Percentiles rank a stretch among this genome's conserved stretches.
These are phyloP conservation scores for Theocolax elegans DNA, from an alignment of 1,140 invertebrate genomes.

Conservation along the genomic window DNA sequence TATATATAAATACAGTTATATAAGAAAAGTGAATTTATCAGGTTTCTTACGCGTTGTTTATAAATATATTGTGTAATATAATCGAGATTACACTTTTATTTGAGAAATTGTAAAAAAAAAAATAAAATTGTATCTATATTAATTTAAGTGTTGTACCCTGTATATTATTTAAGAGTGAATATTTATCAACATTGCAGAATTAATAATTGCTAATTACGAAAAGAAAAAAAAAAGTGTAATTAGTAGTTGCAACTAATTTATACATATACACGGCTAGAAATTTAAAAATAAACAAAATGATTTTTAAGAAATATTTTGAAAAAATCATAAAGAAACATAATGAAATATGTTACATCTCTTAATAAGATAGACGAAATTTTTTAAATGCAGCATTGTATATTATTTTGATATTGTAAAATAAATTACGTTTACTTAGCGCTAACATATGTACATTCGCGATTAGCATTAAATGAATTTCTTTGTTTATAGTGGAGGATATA, in stretches of 20 bases:
- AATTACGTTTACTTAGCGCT: neutral
- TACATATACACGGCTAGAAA: conserved; percentile 17
- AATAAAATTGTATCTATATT: neutral
- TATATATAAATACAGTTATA: too few relatives aligned
- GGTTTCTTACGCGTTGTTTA: too few relatives aligned
- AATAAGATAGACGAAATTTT: conserved; percentile 3
- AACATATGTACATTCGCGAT: conserved; percentile 26
- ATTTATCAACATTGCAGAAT: neutral
- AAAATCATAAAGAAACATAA: conserved; percentile 16
- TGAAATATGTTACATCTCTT: conserved; percentile 22
- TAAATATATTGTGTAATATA: too few relatives aligned
- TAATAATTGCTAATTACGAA: conserved; percentile 11
- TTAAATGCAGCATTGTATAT: conserved; percentile 1
- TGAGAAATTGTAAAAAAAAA: neutral
- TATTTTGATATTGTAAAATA: conserved; percentile 18
- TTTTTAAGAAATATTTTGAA: conserved; percentile 13
- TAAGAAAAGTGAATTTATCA: too few relatives aligned
- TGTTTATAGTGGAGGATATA: conserved; percentile 18
- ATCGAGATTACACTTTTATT: too few relatives aligned
- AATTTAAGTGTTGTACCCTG: neutral
- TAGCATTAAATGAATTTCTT: conserved; percentile 15
- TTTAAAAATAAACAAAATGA: conserved; percentile 23
- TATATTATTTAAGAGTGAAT: conserved; percentile 17
- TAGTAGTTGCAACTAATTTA: conserved; percentile 15
- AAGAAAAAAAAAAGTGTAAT: conserved; percentile 8